Base-by-base conservation (phyloP, 1,140 invertebrate species). In the Drosophila athabasca region DNA sequence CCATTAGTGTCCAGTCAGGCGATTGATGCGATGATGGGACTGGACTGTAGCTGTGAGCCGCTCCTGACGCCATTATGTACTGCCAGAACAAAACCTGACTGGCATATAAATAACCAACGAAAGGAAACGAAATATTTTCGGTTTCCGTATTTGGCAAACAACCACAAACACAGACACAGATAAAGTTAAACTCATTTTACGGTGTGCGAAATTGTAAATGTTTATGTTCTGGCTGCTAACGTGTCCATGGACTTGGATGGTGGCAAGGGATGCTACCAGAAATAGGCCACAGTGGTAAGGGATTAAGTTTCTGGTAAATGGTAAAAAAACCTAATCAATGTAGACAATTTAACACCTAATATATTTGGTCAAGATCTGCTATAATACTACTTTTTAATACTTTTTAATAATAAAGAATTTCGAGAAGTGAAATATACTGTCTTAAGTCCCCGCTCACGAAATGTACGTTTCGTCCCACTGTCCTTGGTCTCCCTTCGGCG, bases 181-280 rank as follows among this genome's bases (percentile, higher is more conserved):
- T 90, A 89, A 88, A 88, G 73, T 90, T 84, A 78, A 90, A 89
- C 84, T 88, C 69, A 88, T 88, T 89, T 89, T 78, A 88, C 73
- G 80, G 68, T 75, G 85, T 82, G 82, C 80, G 62, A 85, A 89
- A 88, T 83, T 90, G 84, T 84, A 80, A 88, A 88, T 88, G 88
- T 88, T 88, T 88, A 88, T 78, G 79, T 13, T 54, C 43, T 52
- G 22, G 17, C 49, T 15, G 51, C 49, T 58, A 61, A 43, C 29
- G 60, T 55, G 57, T 48, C 65, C 74, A 58, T 82, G 78, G 76
- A 13, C 35, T 51, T 43, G 9, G 35, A 15, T 60, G 24, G 50
- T 22, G 15, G n/a, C 29, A 57, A 35, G 24, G 46, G 46, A 59
- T 26, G 46, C 15, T 19, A 17, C 58, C 29, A n/a, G 62, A 31